Conservation (phyloP, 1,140 invertebrate species). For the Conopomorpha cramerella region DNA sequence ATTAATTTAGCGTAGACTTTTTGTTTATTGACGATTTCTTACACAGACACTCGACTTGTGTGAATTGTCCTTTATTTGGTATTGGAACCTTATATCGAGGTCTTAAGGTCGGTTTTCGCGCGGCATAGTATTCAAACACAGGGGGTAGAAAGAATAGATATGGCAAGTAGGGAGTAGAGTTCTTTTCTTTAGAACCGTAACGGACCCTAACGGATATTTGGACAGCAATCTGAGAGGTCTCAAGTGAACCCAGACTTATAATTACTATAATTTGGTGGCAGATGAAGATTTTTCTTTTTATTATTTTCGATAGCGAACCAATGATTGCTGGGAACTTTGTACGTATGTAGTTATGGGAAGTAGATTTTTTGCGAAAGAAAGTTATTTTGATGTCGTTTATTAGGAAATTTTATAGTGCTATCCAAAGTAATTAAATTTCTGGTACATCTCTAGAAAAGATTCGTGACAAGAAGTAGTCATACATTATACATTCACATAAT, state of each 20-base stretch:
- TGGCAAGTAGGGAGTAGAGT: slow-evolving; percentile 36
- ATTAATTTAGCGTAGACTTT: slow-evolving; percentile 50
- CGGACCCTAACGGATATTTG: slow-evolving; percentile 59
- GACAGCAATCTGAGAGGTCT: slow-evolving; percentile 54
- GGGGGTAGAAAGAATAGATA: slow-evolving; percentile 54
- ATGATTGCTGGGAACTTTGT: background rate
- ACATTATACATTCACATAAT: too few species aligned
- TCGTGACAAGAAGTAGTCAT: too few species aligned
- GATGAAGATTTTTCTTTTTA: slow-evolving; percentile 25
- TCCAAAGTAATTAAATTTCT: too few species aligned
- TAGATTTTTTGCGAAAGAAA: too few species aligned
- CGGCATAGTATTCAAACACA: slow-evolving; percentile 15
- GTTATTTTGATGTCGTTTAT: too few species aligned
- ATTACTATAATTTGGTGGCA: slow-evolving; percentile 55
- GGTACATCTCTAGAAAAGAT: too few species aligned
- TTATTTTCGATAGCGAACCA: background rate
- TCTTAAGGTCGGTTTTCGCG: slow-evolving; percentile 9
- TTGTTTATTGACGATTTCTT: slow-evolving; percentile 58
- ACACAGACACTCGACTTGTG: slow-evolving; percentile 43
- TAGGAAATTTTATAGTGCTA: too few species aligned
- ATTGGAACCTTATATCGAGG: background rate
- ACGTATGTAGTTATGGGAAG: too few species aligned
- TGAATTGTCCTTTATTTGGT: too few species aligned
- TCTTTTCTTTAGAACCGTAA: slow-evolving; percentile 50
- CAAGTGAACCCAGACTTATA: slow-evolving; percentile 49